Conservation (phyloP, 2,797 vertebrate genomes). For the Emys orbicularis region DNA sequence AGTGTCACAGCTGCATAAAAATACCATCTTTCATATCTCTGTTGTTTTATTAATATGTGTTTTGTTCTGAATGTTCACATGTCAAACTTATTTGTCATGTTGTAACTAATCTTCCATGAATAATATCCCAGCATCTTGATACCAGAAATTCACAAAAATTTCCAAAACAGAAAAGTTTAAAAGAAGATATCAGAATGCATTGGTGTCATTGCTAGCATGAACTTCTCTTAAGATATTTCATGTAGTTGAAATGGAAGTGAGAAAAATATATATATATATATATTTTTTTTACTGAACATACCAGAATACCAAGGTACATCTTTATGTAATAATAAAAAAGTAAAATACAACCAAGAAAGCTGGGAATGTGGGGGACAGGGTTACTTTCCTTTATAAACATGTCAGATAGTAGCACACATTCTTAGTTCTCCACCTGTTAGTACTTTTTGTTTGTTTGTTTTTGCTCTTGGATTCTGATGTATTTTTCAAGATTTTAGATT, state of each 20-base stretch:
- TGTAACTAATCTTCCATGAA: constrained; percentile 6
- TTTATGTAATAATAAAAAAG: background rate
- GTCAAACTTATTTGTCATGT: background rate
- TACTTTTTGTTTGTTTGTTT: no score
- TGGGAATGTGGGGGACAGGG: no score
- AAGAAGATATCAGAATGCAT: background rate
- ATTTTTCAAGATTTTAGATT: no score
- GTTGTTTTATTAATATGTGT: background rate
- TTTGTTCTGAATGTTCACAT: background rate
- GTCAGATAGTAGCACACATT: no score
- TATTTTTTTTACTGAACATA: background rate
- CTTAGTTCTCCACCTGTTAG: no score
- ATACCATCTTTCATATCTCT: background rate
- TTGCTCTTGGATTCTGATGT: no score
- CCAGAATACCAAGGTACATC: background rate
- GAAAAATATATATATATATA: no score
- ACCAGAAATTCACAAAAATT: no score
- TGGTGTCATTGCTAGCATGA: background rate
- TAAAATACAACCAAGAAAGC: background rate
- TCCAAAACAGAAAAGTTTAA: background rate
- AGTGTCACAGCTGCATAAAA: background rate
- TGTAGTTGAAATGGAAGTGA: background rate
- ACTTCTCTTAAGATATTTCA: background rate
- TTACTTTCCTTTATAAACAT: no score
- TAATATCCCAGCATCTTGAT: no score